Conservation (phyloP, 2,888 invertebrate genomes). For the Trimorus sp. region DNA sequence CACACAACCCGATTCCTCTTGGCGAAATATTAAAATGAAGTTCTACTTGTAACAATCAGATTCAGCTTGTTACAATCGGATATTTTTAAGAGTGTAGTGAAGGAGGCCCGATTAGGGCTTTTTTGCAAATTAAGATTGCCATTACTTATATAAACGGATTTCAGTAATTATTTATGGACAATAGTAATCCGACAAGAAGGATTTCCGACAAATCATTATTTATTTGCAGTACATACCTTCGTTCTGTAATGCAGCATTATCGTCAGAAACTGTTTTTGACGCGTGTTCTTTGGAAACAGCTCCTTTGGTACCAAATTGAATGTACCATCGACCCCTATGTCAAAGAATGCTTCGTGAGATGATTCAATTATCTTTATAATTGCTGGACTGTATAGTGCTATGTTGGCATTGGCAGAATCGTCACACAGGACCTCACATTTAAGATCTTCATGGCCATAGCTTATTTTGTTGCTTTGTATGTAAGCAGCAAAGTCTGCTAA, state of each 20-base stretch:
- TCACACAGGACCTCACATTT: constrained; percentile 1
- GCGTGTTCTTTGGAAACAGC: neutral
- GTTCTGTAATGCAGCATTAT: neutral
- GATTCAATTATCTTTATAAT: neutral
- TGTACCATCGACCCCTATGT: neutral
- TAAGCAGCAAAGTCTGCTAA: neutral
- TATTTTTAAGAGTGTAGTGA: too few relatives aligned
- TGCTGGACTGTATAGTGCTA: constrained; percentile 2
- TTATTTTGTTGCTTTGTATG: neutral
- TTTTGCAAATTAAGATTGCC: too few relatives aligned
- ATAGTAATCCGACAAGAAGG: too few relatives aligned
- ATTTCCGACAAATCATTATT: too few relatives aligned
- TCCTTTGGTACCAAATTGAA: neutral
- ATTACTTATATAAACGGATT: too few relatives aligned
- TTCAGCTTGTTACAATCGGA: too few relatives aligned
- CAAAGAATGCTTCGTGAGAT: neutral
- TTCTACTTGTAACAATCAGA: too few relatives aligned
- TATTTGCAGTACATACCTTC: too few relatives aligned
- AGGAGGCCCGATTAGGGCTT: too few relatives aligned
- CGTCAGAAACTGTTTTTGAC: neutral
- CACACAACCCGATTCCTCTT: too few relatives aligned
- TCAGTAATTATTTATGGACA: too few relatives aligned
- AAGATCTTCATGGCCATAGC: neutral
- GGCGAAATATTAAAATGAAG: too few relatives aligned
- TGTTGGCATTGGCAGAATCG: neutral